Conservation (phyloP, 2,797 vertebrate genomes). For the Sorex maritimensis region DNA sequence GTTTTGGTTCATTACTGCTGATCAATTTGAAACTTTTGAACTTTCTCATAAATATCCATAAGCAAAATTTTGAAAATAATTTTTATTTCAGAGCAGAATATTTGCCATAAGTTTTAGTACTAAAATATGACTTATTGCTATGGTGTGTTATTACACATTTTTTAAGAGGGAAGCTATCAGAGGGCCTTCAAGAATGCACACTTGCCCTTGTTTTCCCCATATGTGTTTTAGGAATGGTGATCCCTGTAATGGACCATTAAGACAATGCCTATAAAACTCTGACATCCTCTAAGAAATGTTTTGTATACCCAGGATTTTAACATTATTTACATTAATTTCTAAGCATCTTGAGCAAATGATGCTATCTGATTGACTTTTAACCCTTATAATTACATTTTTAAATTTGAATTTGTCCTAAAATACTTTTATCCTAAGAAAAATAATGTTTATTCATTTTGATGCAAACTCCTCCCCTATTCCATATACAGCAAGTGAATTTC, state of each 20-base stretch:
- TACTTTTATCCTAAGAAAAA: constrained; percentile 49
- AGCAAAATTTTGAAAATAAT: constrained; percentile 69
- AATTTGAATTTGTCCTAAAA: constrained; percentile 47
- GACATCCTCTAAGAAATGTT: constrained; percentile 43
- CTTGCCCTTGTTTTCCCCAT: constrained; percentile 68
- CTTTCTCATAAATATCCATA: constrained; percentile 75
- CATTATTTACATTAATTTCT: constrained; percentile 42
- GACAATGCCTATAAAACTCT: constrained; percentile 23
- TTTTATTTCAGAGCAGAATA: constrained; percentile 70
- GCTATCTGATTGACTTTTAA: constrained; percentile 19
- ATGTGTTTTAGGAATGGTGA: constrained; percentile 66
- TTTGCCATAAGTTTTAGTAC: constrained; percentile 60
- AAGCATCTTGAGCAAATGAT: constrained; percentile 40
- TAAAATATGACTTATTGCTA: constrained; percentile 64
- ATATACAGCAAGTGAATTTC: not conserved
- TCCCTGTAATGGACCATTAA: constrained; percentile 33
- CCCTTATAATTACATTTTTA: constrained; percentile 40
- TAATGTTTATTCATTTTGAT: not conserved
- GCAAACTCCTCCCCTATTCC: not conserved
- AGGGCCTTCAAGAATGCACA: constrained; percentile 28
- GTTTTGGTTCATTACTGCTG: constrained; percentile 80
- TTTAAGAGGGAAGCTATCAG: not conserved
- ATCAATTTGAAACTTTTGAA: constrained; percentile 78
- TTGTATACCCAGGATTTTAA: not conserved
- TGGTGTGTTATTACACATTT: constrained; percentile 62